Base-by-base conservation (phyloP, 2,888 invertebrate genomes). In the Hirtodrosophila confusa region DNA sequence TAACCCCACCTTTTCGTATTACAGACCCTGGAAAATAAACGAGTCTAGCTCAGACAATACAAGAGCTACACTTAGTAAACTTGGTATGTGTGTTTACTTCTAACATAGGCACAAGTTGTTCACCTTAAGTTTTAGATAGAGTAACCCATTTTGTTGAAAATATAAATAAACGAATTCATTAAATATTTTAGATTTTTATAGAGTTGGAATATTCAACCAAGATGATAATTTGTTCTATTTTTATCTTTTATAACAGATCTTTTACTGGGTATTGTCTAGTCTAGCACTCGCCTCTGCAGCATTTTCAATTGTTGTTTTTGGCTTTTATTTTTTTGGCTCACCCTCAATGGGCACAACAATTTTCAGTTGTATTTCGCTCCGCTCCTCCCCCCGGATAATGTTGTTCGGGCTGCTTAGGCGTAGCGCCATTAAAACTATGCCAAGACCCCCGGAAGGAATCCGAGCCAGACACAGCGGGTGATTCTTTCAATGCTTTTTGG, bases 361-460 rank as follows among this genome's bases (percentile, higher is more conserved):
- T 72, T 57, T 17, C 31, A 53, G 41, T 74, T 73, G 55, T 53
- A 9, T 23, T 62, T 35, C 61, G 45, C 31, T 31, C 23, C 24
- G 37, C 33, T 24, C 35, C 24, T 33, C 49, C 40, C n/a, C 40
- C 39, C 40, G 45, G 63, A 69, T 69, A 74, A 56, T 69, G 45
- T 74, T 70, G 66, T 60, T 61, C 57, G 54, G 23, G 8, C 58
- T 63, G 75, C 48, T 70, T 74, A 69, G 68, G 75, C 76, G 67
- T 67, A 70, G 66, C 62, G 55, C 55, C 72, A 77, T 78, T 75
- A 78, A 69, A 79, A 79, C 63, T 78, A 79, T 79, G 66, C 80
- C 77, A 72, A 62, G 44, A 56, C 17, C 5, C 54, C 11, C n/a
- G 7, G 3, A 29, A 29, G 35, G 31, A 55, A 44, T 50, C 39